Evolutionary conservation across 2,888 invertebrate species (phyloP), one percentile per base, ranked within the genome.

Genomic region (Mycalesis mineus): DNA sequence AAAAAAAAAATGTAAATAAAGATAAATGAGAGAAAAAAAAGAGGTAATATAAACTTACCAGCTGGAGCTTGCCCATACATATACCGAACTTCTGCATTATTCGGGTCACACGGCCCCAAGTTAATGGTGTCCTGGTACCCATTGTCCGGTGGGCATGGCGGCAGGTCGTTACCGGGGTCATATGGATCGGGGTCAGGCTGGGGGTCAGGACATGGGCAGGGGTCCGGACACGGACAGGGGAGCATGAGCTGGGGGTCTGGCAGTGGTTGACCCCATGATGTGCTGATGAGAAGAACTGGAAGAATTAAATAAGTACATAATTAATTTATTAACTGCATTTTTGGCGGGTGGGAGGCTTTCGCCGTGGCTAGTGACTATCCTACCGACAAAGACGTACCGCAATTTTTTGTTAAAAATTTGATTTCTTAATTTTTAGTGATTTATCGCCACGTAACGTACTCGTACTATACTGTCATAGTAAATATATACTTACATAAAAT

Each of bases 271-370:
- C 74, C 77, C 51, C 75, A 57, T 1, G 74, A 71, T 22, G 77
- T 68, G 57, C 80, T 78, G 58, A 84, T 51, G 40, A 51, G 66
- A 54, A 85, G 81, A 76, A 82, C 85, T 86, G 74, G 0, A 66
- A 64, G 22, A 4, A 5, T 22, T 22, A 22, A 22, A 22, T 4
- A 22, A 4, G 5, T 22, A 22, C 22, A 5, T 22, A 5, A 22
- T 22, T 22, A 22, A 22, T 22, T 4, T 4, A 22, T 5, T 4
- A 22, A n/a, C n/a, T n/a, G n/a, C n/a, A n/a, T n/a, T n/a, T n/a
- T n/a, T n/a, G n/a, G n/a, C n/a, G n/a, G n/a, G n/a, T n/a, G n/a
- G n/a, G n/a, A n/a, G n/a, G n/a, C n/a, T n/a, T n/a, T n/a, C n/a
- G n/a, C n/a, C n/a, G n/a, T n/a, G n/a, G n/a, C n/a, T n/a, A n/a